Evolutionary conservation across 2,888 invertebrate species (phyloP).

Genomic region (Oligia fasciuncula): DNA sequence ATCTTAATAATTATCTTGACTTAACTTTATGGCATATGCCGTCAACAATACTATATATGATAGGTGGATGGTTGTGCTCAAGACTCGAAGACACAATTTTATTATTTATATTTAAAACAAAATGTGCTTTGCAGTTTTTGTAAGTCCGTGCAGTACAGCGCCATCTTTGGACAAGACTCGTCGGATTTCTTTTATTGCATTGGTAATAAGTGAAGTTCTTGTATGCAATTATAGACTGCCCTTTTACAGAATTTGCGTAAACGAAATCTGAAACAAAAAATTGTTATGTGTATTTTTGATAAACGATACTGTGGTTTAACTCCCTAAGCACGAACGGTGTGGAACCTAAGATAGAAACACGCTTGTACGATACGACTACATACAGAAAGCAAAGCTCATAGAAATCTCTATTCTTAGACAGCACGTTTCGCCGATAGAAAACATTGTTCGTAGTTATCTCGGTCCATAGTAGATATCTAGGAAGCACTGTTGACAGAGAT

Average conservation of each 20-base stretch:
- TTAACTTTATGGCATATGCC: neutral
- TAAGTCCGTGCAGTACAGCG: neutral
- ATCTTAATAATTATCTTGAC: neutral
- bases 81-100: neutral
- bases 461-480: too few relatives aligned
- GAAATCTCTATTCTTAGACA: too few relatives aligned
- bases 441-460: too few relatives aligned
- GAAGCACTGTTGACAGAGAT: too few relatives aligned
- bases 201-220: constrained; percentile 3
- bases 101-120: constrained; percentile 1
- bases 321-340: too few relatives aligned
- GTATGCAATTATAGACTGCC: neutral
- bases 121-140: constrained; percentile 4
- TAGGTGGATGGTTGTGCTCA: constrained; percentile 1
- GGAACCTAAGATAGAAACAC: too few relatives aligned
- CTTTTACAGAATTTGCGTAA: neutral
- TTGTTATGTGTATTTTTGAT: neutral
- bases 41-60: neutral
- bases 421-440: too few relatives aligned
- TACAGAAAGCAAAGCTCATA: too few relatives aligned
- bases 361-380: too few relatives aligned
- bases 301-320: neutral
- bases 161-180: constrained; percentile 1
- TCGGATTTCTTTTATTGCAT: neutral
- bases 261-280: neutral